These are phyloP conservation scores for Arnoldichthys spilopterus DNA, from an alignment of 2,797 vertebrate genomes.

Conservation along the genomic window DNA sequence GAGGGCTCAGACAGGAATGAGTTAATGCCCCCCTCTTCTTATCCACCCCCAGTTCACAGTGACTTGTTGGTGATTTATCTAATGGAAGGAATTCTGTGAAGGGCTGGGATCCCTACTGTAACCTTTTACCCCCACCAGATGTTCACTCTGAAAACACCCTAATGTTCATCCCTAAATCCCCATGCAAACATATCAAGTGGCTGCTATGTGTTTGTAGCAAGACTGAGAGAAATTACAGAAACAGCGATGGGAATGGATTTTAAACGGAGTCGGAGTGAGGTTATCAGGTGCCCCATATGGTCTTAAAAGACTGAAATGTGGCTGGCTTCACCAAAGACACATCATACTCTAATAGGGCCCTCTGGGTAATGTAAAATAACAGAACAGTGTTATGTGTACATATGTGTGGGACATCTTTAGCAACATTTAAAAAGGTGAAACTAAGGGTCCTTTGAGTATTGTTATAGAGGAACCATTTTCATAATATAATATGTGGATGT, in stretches of 20 bases:
- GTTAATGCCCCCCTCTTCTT: constrained; percentile 68
- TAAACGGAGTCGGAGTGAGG: constrained; percentile 32
- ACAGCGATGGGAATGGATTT: constrained; percentile 56
- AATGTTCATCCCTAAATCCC: constrained; percentile 81
- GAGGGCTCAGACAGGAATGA: constrained; percentile 74
- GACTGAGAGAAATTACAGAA: constrained; percentile 73
- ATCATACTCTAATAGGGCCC: not conserved
- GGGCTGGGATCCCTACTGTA: constrained; percentile 80
- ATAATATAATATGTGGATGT: too few relatives aligned
- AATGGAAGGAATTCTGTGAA: constrained; percentile 84
- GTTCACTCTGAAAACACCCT: constrained; percentile 82
- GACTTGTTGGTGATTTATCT: constrained; percentile 85
- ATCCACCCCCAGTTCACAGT: constrained; percentile 68
- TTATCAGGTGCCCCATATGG: constrained; percentile 37
- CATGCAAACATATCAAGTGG: constrained; percentile 82
- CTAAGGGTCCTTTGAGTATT: too few relatives aligned
- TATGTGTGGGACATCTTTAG: not conserved
- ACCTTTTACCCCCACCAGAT: constrained; percentile 85
- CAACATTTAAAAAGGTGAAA: too few relatives aligned
- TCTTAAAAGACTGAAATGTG: constrained; percentile 21
- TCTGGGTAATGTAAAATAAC: not conserved
- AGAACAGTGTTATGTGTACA: not conserved
- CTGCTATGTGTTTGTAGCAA: constrained; percentile 73
- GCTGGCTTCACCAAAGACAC: not conserved
- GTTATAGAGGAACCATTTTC: too few relatives aligned